Base-by-base conservation (phyloP, 2,113 vertebrate species). In the Hippocampus barbouri region DNA sequence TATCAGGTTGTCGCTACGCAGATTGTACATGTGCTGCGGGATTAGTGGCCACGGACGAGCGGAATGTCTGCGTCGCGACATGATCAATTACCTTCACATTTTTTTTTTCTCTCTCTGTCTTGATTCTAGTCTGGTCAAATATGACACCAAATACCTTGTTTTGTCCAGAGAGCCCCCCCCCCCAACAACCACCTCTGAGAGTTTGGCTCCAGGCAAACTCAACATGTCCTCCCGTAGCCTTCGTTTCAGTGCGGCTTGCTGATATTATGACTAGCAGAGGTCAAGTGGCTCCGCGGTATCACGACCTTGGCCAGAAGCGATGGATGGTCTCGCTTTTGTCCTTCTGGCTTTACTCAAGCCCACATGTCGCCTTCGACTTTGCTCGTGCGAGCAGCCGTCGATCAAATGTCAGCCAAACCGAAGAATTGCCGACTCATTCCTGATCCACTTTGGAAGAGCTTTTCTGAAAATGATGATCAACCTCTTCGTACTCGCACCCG, bases 1-100 rank as follows among this genome's bases (percentile, higher is more conserved):
- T 85, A 84, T 88, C 88, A 34, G 62, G 83, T 88, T 86, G 76
- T 81, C 25, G 20, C 74, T 84, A 78, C 74, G 83, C 77, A 77
- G 78, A 85, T 78, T 84, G 80, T 74, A 76, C 87, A 85, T 82
- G 79, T 82, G 79, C 81, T 62, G 77, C 64, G 60, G 80, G 83
- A 87, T 87, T 88, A 86, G 83, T 71, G 56, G 61, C 47, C 62
- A 69, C 70, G 74, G 65, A 72, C 68, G 72, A 78, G 83, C 14
- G 65, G 34, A 65, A 69, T 78, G 62, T 65, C 74, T 69, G 79
- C 79, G 57, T 78, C 66, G 71, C 72, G 65, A 79, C 81, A 77
- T 80, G 49, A 45, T 76, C 63, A 74, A 71, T 53, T 66, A 73
- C 65, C 69, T 79, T 76, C 61, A 70, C 73, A 78, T 82, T 68